phyloP scores from a whole-genome alignment of 2,888 invertebrate genomes.

The Crossocerus cetratus region DNA sequence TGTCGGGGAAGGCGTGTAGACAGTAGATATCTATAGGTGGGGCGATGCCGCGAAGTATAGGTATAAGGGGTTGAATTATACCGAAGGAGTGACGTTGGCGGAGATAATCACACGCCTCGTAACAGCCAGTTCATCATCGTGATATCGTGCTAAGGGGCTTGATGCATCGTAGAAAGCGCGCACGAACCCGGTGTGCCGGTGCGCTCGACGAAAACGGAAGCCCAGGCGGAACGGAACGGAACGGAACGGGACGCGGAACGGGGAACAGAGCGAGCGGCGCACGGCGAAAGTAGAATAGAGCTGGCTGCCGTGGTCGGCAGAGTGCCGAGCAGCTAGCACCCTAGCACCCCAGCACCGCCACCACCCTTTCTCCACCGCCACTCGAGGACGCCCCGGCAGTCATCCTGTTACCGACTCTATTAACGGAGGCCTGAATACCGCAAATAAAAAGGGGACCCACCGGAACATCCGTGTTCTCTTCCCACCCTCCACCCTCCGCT shows the following conservation, averaged over 20 bases:
- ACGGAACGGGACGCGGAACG: not conserved
- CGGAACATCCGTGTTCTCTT: conserved; percentile 5
- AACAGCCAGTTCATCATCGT: conserved; percentile 70
- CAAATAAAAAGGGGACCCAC: conserved; percentile 25
- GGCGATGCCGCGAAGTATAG: conserved; percentile 24
- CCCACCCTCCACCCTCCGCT: not conserved
- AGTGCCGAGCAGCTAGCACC: too few relatives aligned
- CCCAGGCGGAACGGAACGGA: not conserved
- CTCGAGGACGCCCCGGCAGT: conserved; percentile 6
- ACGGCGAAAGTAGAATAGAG: conserved; percentile 40
- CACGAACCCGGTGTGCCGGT: conserved; percentile 57
- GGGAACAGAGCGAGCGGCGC: not conserved
- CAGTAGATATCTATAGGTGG: conserved; percentile 21
- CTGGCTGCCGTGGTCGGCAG: conserved; percentile 1
- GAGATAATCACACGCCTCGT: conserved; percentile 73
- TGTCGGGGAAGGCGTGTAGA: conserved; percentile 6
- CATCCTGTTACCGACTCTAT: conserved; percentile 59
- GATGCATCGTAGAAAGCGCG: conserved; percentile 68
- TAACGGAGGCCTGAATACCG: conserved; percentile 53
- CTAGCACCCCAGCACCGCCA: too few relatives aligned
- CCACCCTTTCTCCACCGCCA: too few relatives aligned
- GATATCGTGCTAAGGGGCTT: conserved; percentile 66
- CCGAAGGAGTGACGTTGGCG: conserved; percentile 67
- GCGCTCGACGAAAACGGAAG: conserved; percentile 16
- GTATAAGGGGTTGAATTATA: conserved; percentile 61